phyloP scores from a whole-genome alignment of 2,888 invertebrate genomes.

The Eulithis prunata region DNA sequence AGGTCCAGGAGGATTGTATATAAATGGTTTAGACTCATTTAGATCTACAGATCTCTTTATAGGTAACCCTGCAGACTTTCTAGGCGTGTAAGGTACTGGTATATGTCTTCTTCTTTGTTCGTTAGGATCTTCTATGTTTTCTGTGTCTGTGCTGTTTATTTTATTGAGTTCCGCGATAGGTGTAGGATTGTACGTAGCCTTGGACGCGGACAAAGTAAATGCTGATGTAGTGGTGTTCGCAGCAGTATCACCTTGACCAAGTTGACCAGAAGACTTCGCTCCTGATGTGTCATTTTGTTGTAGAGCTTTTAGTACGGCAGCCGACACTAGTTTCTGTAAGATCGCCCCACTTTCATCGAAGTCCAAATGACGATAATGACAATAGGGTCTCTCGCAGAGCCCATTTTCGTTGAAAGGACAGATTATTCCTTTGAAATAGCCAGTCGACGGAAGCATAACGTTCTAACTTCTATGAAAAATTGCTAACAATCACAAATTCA shows the following conservation, averaged over 20 bases:
- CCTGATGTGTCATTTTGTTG: conserved; percentile 71
- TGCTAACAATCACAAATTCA: conserved; percentile 19
- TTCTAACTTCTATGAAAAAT: conserved; percentile 16
- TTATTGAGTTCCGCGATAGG: conserved; percentile 86
- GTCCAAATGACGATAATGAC: conserved; percentile 94
- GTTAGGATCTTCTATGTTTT: conserved; percentile 59
- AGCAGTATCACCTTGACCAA: conserved; percentile 30
- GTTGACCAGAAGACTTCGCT: conserved; percentile 47
- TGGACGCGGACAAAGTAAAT: conserved; percentile 64
- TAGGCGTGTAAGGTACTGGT: conserved; percentile 80
- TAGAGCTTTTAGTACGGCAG: conserved; percentile 86
- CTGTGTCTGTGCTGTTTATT: conserved; percentile 63
- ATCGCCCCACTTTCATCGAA: conserved; percentile 86
- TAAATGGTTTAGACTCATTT: conserved; percentile 71
- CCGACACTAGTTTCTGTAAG: conserved; percentile 84
- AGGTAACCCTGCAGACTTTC: conserved; percentile 70
- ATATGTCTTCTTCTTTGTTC: conserved; percentile 77
- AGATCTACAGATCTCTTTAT: conserved; percentile 68
- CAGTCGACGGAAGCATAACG: conserved; percentile 94
- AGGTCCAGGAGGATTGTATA: conserved; percentile 66
- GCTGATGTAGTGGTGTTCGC: conserved; percentile 45
- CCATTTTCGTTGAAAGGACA: conserved; percentile 94
- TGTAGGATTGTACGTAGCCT: conserved; percentile 86
- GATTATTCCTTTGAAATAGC: conserved; percentile 92
- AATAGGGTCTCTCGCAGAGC: conserved; percentile 94